A percentile compares a stretch with the other conserved stretches of the same genome.
These are phyloP conservation scores for Stylophora pistillata DNA, from an alignment of 64 coral and sea anemone genomes.

Conservation along the genomic window DNA sequence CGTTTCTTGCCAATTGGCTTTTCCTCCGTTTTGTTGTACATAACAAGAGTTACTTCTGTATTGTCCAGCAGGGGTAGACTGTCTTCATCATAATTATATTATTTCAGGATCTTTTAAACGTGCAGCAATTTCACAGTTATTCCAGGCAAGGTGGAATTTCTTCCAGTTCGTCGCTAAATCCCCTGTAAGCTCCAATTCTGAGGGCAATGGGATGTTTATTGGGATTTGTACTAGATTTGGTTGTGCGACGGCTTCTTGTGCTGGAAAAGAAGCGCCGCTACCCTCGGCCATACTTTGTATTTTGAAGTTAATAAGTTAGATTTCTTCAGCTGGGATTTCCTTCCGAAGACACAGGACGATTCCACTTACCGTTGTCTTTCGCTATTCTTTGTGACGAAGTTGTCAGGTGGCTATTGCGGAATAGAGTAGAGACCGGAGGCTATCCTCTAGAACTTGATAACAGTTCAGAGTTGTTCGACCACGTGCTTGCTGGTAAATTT, in stretches of 20 bases:
- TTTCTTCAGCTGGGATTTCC: constrained; percentile 2
- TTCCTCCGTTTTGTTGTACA: too few relatives aligned
- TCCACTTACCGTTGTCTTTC: constrained; percentile 13
- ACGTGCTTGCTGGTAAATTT: not conserved
- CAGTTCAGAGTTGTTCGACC: not conserved
- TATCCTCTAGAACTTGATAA: too few relatives aligned
- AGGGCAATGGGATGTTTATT: too few relatives aligned
- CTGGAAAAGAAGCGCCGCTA: constrained; percentile 25
- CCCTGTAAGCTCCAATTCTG: too few relatives aligned
- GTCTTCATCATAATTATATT: too few relatives aligned
- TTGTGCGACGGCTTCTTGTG: constrained; percentile 25
- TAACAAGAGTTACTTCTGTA: too few relatives aligned
- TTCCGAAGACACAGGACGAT: not conserved
- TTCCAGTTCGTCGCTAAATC: too few relatives aligned
- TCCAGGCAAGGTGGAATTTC: too few relatives aligned
- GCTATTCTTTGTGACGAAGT: constrained; percentile 16
- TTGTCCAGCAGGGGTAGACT: too few relatives aligned
- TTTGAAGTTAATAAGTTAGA: not conserved
- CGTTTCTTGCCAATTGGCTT: constrained; percentile 53
- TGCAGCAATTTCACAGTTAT: too few relatives aligned
- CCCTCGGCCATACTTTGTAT: constrained; percentile 22
- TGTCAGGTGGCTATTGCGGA: not conserved
- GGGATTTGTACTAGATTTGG: too few relatives aligned
- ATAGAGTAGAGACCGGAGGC: too few relatives aligned
- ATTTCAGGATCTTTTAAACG: not conserved